Base-by-base conservation (phyloP, 1,140 invertebrate species). In the Mactra quadrangularis region DNA sequence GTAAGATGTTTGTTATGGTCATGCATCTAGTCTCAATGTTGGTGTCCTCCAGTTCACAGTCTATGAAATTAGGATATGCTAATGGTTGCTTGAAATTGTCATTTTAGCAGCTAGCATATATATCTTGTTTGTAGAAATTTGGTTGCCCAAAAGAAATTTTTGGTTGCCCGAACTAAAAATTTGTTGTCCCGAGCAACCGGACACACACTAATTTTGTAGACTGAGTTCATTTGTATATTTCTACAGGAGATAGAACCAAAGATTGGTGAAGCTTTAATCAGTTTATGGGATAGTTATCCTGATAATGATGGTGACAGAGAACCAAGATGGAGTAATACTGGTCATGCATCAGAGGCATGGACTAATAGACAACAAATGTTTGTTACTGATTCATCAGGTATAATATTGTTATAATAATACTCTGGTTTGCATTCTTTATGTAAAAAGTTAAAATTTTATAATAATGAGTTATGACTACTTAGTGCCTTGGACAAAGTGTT, bases 231-330 rank as follows among this genome's bases (percentile, higher is more conserved):
- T 41, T 41, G 6, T 6, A 41, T 19, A 3, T 64, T 0, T 33
- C 91, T 88, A 45, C 81, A 94, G 94, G 94, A 94, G 85, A 87
- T 94, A 55, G 94, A 94, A 72, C 92, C 93, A 45, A 87, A 66
- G 83, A 90, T 94, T 52, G 94, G 94, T 47, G 93, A 94, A 83
- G 85, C 89, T 9, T 87, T 94, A 11, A 89, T 93, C 31, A 91
- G 91, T 78, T 76, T 94, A 13, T 94, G 93, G 93, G 93, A 94
- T 33, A 88, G 89, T 78, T 82, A 84, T 15, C 66, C 47, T 50
- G 57, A 72, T 22, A 72, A 82, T 35, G 31, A 52, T 27, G 11
- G 59, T 53, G 59, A 25, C 38, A 31, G 47, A 35, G 62, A 68
- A 22, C 47, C 76, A 25, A 45, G 22, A 15, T 60, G 57, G 74